These are phyloP conservation scores for Oedothorax gibbosus DNA, from an alignment of 1,140 invertebrate species.

Conservation along the genomic window DNA sequence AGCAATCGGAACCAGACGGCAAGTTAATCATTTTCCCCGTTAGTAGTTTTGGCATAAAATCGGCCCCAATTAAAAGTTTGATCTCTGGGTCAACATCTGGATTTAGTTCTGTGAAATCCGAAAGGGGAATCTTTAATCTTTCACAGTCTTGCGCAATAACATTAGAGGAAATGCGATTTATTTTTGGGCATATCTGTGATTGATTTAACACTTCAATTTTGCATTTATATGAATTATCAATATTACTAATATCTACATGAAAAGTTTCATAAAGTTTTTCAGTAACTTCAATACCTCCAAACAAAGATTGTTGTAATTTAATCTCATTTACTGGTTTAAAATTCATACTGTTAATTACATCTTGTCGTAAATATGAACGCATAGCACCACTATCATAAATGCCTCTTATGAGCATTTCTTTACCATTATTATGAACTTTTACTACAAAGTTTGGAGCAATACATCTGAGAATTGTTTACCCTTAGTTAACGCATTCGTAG, in stretches of 20 bases:
- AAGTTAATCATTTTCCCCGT: conserved; percentile 19
- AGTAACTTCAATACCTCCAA: conserved; percentile 7
- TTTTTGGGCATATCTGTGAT: conserved; percentile 9
- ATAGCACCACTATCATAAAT: conserved; percentile 11
- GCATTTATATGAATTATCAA: conserved; percentile 24
- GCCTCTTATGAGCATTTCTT: conserved; percentile 20
- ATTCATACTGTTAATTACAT: conserved; percentile 23
- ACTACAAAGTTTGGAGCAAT: conserved; percentile 34
- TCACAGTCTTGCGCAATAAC: conserved; percentile 1
- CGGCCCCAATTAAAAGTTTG: conserved; percentile 32
- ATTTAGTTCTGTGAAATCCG: neutral
- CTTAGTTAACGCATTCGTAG: conserved; percentile 32
- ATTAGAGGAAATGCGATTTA: conserved; percentile 15
- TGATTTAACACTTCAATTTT: conserved; percentile 30
- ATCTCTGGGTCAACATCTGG: conserved; percentile 36
- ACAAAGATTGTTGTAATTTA: conserved; percentile 30
- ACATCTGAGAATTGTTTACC: conserved; percentile 30
- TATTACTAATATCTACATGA: conserved; percentile 9
- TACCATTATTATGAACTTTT: conserved; percentile 7
- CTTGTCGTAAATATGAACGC: conserved; percentile 14
- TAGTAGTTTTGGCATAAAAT: conserved; percentile 31
- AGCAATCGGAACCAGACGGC: neutral
- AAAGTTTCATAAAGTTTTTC: conserved; percentile 12
- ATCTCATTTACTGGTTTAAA: neutral
- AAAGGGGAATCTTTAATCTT: neutral